phyloP scores from a whole-genome alignment of 2,797 vertebrate genomes.

The Anguilla megastoma region DNA sequence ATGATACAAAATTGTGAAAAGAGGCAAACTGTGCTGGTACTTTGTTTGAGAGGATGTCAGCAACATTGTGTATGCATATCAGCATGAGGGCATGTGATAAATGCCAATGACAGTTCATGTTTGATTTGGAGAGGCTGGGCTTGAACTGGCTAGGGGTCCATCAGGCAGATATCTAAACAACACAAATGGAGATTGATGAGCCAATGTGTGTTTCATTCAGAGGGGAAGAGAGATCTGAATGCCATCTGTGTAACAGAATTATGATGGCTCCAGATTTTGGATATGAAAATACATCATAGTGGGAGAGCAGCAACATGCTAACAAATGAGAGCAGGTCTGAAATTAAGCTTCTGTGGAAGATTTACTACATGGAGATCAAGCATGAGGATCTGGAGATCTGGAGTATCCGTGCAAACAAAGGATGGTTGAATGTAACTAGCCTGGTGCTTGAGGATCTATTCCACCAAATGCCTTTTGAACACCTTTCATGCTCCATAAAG shows the following conservation, averaged over 20 bases:
- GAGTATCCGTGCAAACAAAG: not conserved
- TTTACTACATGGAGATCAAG: not conserved
- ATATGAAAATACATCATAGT: not conserved
- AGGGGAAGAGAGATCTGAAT: not conserved
- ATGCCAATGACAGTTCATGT: not conserved
- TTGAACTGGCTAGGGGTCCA: slow-evolving; percentile 1
- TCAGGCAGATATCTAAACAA: not conserved
- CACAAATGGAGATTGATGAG: not conserved
- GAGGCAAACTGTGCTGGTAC: not conserved
- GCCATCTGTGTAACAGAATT: not conserved
- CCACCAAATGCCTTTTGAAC: not conserved
- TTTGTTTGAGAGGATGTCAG: not conserved
- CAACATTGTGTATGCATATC: not conserved
- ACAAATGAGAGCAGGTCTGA: not conserved
- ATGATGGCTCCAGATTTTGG: not conserved
- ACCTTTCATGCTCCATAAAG: not conserved
- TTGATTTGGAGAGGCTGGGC: not conserved
- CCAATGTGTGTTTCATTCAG: not conserved
- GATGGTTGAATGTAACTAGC: not conserved
- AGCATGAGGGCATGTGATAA: not conserved
- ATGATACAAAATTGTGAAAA: not conserved
- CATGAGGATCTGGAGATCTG: not conserved
- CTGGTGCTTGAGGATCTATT: not conserved
- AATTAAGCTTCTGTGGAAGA: not conserved
- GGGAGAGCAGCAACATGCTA: not conserved